Conservation (phyloP, 64 coral and sea anemone genomes). For the Dendronephthya gigantea region DNA sequence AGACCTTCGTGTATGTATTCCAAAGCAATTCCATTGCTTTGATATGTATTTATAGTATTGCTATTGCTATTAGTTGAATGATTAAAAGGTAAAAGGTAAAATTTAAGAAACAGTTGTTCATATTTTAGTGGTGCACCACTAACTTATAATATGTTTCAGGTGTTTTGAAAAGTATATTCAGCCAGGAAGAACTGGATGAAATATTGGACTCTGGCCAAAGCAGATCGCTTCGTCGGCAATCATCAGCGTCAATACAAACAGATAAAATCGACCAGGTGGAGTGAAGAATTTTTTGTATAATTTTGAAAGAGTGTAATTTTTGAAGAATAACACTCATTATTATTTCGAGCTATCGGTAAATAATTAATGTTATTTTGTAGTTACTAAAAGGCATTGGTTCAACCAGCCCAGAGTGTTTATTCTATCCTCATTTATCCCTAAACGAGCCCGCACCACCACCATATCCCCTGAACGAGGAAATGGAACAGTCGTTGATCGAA, state of each 20-base stretch:
- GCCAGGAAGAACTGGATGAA: background rate
- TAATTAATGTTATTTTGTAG: constrained; percentile 12
- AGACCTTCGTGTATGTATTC: too few relatives aligned
- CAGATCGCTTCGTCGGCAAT: background rate
- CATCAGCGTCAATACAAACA: background rate
- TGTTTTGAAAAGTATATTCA: constrained; percentile 8
- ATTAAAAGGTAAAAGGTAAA: too few relatives aligned
- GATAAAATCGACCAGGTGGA: background rate
- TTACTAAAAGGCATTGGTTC: constrained; percentile 55
- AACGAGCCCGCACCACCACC: constrained; percentile 76
- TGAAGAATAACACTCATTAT: too few relatives aligned
- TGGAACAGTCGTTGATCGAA: constrained; percentile 73
- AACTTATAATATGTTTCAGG: background rate
- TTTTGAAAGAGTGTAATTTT: too few relatives aligned
- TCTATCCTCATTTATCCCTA: constrained; percentile 71
- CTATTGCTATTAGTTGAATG: too few relatives aligned
- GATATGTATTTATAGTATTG: too few relatives aligned
- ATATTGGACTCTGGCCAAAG: background rate
- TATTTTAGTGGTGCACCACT: too few relatives aligned
- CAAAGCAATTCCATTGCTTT: too few relatives aligned
- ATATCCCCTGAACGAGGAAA: constrained; percentile 41
- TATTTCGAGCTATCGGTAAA: too few relatives aligned
- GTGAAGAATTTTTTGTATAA: background rate
- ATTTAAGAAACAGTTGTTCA: too few relatives aligned
- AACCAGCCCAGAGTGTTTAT: constrained; percentile 77